Evolutionary conservation across 2,113 vertebrate species (phyloP).

Genomic region (Oryzias celebensis): DNA sequence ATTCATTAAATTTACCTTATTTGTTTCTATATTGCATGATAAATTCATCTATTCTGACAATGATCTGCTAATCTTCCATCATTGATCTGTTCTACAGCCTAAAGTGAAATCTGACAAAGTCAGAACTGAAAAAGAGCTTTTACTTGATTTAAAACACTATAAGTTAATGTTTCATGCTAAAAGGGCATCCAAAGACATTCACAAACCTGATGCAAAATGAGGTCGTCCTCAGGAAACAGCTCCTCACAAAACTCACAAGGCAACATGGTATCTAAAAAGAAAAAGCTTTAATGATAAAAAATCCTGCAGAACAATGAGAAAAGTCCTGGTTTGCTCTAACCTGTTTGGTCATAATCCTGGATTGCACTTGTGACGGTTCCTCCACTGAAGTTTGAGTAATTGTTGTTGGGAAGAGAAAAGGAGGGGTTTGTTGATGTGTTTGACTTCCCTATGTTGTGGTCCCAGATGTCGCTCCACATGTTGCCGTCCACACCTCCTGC

Average conservation of each 20-base stretch:
- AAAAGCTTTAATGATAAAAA: not conserved
- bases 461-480: constrained; percentile 75
- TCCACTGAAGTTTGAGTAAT: constrained; percentile 44
- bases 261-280: constrained; percentile 78
- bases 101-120: too few species aligned
- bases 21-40: too few species aligned
- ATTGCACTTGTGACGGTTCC: constrained; percentile 33
- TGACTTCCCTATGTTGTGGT: constrained; percentile 55
- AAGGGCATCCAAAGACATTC: not conserved
- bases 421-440: constrained; percentile 43
- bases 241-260: constrained; percentile 98
- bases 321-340: constrained; percentile 12
- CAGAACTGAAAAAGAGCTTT: too few species aligned
- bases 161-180: too few species aligned
- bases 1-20: too few species aligned
- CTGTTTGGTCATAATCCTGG: constrained; percentile 55
- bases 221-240: constrained; percentile 90
- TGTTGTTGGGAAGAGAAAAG: constrained; percentile 61
- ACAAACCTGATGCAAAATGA: constrained; percentile 94
- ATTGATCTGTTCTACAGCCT: too few species aligned
- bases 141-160: too few species aligned
- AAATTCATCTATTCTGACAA: too few species aligned
- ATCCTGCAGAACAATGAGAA: not conserved
- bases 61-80: too few species aligned
- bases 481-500: constrained; percentile 57